These are phyloP conservation scores for Chelonus formosanus DNA, from an alignment of 2,888 invertebrate genomes.

Conservation along the genomic window DNA sequence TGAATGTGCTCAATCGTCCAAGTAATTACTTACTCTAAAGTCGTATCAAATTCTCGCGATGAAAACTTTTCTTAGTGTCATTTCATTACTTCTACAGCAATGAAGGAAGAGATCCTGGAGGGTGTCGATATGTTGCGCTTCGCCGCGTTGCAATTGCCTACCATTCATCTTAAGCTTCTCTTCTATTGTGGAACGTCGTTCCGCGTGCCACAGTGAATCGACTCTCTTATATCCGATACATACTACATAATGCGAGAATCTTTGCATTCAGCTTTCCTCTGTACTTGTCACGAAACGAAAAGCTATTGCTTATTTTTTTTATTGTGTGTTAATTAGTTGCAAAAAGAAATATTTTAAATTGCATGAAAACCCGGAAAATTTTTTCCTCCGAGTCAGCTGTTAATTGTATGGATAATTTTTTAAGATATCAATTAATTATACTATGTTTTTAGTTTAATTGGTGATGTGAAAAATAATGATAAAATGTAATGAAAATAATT, in stretches of 20 bases:
- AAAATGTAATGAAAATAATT: no score
- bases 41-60: slow-evolving; percentile 17
- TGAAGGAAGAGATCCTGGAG: slow-evolving; percentile 18
- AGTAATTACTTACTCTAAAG: slow-evolving; percentile 19
- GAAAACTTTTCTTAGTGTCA: slow-evolving; percentile 15
- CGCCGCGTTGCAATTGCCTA: slow-evolving; percentile 33
- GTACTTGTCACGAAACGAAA: no score
- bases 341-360: no score
- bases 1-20: slow-evolving; percentile 20
- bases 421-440: no score
- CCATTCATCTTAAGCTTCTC: slow-evolving; percentile 35
- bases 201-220: slow-evolving; percentile 7
- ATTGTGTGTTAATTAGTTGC: no score
- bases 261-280: not conserved
- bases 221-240: not conserved
- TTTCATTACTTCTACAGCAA: slow-evolving; percentile 20
- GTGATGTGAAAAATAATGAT: no score
- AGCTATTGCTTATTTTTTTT: no score
- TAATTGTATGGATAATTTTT: no score
- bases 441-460: no score
- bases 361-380: no score
- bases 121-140: slow-evolving; percentile 26
- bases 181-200: slow-evolving; percentile 11
- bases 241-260: not conserved
- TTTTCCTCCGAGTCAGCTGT: no score